Conservation (phyloP, 2,888 invertebrate genomes). For the Meganola albula region DNA sequence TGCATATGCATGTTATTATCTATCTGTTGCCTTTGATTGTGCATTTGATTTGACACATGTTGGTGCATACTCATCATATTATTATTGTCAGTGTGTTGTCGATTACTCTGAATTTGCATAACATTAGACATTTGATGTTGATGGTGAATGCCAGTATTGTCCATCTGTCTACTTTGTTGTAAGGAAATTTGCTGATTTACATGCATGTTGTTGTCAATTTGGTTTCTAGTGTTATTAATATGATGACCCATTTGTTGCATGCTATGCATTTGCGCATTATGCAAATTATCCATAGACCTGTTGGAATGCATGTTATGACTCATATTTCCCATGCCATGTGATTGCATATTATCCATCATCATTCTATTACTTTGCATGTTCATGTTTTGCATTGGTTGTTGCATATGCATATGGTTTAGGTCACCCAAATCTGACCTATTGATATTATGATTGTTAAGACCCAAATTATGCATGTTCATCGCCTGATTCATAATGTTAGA, state of each 20-base stretch:
- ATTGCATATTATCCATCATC: conserved; percentile 67
- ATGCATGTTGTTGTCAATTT: conserved; percentile 64
- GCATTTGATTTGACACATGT: conserved; percentile 65
- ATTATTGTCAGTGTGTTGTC: conserved; percentile 57
- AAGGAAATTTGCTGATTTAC: conserved; percentile 63
- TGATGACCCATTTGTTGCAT: conserved; percentile 70
- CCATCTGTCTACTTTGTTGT: conserved; percentile 64
- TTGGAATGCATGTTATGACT: conserved; percentile 63
- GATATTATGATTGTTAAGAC: conserved; percentile 52
- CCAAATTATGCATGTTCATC: conserved; percentile 60
- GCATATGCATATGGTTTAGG: conserved; percentile 67
- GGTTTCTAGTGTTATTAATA: conserved; percentile 47
- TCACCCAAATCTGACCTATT: conserved; percentile 58
- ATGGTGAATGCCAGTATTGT: conserved; percentile 59
- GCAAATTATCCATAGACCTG: conserved; percentile 62
- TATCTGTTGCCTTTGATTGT: conserved; percentile 62
- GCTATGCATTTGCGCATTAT: conserved; percentile 60
- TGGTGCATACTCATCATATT: conserved; percentile 68
- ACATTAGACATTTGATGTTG: conserved; percentile 68
- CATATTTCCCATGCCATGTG: conserved; percentile 58
- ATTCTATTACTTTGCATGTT: conserved; percentile 68
- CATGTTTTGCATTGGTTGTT: conserved; percentile 55
- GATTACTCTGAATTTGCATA: conserved; percentile 68
- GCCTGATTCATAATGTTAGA: conserved; percentile 59
- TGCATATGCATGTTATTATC: conserved; percentile 68